Base-by-base conservation (phyloP, 2,888 invertebrate species). In the Drosophila meridiana region DNA sequence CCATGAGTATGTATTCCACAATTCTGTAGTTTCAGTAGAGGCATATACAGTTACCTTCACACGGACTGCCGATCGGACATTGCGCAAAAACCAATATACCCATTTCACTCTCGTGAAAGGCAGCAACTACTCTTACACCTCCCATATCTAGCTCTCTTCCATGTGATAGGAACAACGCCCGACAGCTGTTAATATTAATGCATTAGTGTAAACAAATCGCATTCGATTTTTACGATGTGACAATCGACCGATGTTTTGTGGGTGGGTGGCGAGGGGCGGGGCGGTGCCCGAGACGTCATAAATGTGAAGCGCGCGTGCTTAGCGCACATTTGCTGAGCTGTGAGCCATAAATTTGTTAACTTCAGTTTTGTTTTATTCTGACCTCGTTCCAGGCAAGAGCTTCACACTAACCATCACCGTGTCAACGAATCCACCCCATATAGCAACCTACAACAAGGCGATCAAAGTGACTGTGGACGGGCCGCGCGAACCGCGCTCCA, bases 391-490 rank as follows among this genome's bases (percentile, higher is more conserved):
- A 99, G 99, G 99, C 89, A 99, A 99, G 94, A 99, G 98, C 91
- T 99, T 99, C 94, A 98, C 98, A 69, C 94, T 99, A 92, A 98
- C 98, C 91, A 99, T 99, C 94, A 98, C 97, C 74, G 95, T 99
- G 80, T 97, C 97, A 87, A 97, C 98, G 86, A 95, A 96, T 87
- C 99, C 99, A 62, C 98, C 98, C n/a, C 99, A 99, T 94, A 97
- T 99, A 76, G 97, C 98, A 72, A 97, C 98, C 20, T 99, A 99
- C 94, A 97, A 96, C 93, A 98, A 98, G 93, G 98, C 98, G 77
- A 99, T 99, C 94, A 99, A 99, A 94, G 98, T 99, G 83, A 99
- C 99, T 30, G 99, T 99, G 64, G 99, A 99, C 93, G 99, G 99
- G 82, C 99, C 99, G 11, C 94, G 99, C 89, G 99, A 99, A 93